Evolutionary conservation across 2,888 invertebrate genomes (phyloP).

Genomic region (Limnephilus auricula): DNA sequence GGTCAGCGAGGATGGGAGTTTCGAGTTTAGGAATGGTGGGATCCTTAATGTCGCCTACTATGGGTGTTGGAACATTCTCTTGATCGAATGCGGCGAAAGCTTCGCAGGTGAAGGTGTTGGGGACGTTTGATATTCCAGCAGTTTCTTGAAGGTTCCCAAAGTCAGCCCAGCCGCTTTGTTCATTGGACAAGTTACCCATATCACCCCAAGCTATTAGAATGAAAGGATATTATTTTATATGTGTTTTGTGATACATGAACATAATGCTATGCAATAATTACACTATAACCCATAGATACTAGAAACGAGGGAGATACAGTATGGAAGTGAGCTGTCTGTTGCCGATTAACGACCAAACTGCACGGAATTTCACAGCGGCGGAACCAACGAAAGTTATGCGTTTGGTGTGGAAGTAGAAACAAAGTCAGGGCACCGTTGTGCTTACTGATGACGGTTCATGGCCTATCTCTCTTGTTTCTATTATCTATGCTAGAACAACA

Average conservation of each 20-base stretch:
- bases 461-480: no score
- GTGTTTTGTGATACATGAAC: neutral
- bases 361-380: no score
- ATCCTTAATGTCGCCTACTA: neutral
- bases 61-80: slow-evolving; percentile 21
- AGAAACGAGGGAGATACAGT: no score
- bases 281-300: neutral
- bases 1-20: slow-evolving; percentile 13
- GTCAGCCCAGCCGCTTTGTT: slow-evolving; percentile 64
- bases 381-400: no score
- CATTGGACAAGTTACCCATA: slow-evolving; percentile 36
- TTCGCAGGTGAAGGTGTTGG: slow-evolving; percentile 58
- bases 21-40: neutral
- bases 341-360: no score
- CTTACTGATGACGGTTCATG: no score
- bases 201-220: slow-evolving; percentile 61
- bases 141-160: slow-evolving; percentile 62
- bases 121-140: slow-evolving; percentile 55
- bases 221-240: slow-evolving; percentile 5
- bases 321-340: no score
- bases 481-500: neutral
- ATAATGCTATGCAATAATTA: neutral
- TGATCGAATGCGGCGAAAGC: slow-evolving; percentile 59
- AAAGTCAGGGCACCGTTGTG: no score
- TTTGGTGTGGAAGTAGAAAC: no score